Conservation (phyloP, 2,113 vertebrate species). For the Rhagologus leucostigma region DNA sequence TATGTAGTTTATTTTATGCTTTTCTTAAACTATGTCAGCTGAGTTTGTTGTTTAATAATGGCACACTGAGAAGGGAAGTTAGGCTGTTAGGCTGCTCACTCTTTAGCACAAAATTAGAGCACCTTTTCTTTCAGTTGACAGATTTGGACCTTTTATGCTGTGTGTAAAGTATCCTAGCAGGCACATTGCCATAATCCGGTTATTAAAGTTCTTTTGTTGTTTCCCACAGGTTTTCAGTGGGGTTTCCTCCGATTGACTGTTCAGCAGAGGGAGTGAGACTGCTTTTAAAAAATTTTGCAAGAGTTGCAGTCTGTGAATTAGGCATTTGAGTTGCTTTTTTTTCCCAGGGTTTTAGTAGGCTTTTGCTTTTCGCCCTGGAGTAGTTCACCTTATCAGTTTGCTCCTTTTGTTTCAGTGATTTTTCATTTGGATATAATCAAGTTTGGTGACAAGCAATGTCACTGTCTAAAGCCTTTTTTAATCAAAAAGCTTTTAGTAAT, state of each 20-base stretch:
- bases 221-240: background rate
- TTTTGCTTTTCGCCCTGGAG: background rate
- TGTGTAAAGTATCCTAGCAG: background rate
- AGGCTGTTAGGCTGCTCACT: background rate
- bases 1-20: background rate
- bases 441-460: background rate
- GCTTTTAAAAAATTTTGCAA: background rate
- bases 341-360: background rate
- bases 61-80: background rate
- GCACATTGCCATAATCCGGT: background rate
- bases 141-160: background rate
- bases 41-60: background rate
- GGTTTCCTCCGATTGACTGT: background rate
- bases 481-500: background rate
- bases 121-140: background rate
- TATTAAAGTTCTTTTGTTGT: background rate
- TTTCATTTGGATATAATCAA: background rate
- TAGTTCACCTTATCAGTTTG: background rate
- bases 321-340: background rate
- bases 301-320: background rate
- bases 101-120: background rate
- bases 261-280: background rate
- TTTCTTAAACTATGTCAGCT: background rate
- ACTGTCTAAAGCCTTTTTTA: background rate
- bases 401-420: background rate